phyloP scores from a whole-genome alignment of 2,888 invertebrate species.

The Caenorhabditis sp. region DNA sequence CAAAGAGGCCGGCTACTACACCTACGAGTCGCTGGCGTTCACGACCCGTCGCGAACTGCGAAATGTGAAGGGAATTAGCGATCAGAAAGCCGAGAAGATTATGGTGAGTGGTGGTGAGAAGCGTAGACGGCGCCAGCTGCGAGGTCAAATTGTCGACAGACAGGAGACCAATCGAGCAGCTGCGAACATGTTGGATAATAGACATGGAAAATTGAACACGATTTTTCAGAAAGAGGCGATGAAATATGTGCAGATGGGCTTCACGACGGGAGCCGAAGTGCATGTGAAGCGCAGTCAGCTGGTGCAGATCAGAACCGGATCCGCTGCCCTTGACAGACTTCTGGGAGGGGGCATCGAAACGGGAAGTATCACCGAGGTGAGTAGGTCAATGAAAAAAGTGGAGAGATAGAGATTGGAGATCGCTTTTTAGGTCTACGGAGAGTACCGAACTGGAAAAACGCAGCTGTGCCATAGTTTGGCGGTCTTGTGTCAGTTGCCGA shows the following conservation, averaged over 20 bases:
- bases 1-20: conserved; percentile 94
- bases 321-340: conserved; percentile 79
- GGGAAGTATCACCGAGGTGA: conserved; percentile 93
- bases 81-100: conserved; percentile 92
- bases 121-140: conserved; percentile 29
- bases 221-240: conserved; percentile 88
- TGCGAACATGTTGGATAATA: conserved; percentile 8
- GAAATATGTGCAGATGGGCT: conserved; percentile 97
- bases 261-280: conserved; percentile 97
- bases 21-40: conserved; percentile 95
- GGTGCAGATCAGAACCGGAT: conserved; percentile 87
- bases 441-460: conserved; percentile 97
- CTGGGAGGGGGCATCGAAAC: conserved; percentile 93
- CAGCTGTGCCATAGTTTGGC: conserved; percentile 97
- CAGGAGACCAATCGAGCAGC: conserved; percentile 44
- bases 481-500: conserved; percentile 97
- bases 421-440: conserved; percentile 90
- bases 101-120: conserved; percentile 68
- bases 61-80: conserved; percentile 91
- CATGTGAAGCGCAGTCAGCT: conserved; percentile 96
- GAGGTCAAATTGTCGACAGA: conserved; percentile 32
- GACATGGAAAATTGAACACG: conserved; percentile 9
- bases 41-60: conserved; percentile 94
- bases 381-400: conserved; percentile 32
- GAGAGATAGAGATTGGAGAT: conserved; percentile 1